Evolutionary conservation across 2,113 vertebrate genomes (phyloP).

Genomic region (Gopherus flavomarginatus): DNA sequence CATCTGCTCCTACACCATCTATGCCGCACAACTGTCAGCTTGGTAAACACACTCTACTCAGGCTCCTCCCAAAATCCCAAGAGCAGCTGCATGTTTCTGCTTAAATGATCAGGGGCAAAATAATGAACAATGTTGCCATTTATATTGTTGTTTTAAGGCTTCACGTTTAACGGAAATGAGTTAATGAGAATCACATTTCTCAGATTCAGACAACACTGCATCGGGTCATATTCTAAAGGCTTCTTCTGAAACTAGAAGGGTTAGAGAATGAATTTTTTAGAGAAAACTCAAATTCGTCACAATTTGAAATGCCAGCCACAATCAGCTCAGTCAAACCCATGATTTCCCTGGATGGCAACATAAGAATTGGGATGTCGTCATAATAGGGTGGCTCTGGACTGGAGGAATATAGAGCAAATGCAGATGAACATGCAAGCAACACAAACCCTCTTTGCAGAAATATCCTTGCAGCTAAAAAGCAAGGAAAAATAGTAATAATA

Average conservation of each 20-base stretch:
- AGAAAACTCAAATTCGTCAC: neutral
- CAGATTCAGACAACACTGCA: accelerated
- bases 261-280: neutral
- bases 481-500: neutral
- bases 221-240: accelerated
- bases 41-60: neutral
- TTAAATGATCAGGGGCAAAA: neutral
- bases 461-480: neutral
- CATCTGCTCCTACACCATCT: too few relatives aligned
- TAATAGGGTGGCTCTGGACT: neutral
- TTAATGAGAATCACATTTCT: accelerated
- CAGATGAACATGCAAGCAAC: neutral
- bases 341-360: accelerated
- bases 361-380: neutral
- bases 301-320: neutral
- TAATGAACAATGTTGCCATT: too few relatives aligned
- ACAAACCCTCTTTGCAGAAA: neutral
- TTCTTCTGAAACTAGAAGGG: accelerated
- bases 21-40: neutral
- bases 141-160: neutral
- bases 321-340: neutral
- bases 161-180: neutral
- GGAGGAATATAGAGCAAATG: neutral
- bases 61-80: neutral
- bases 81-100: neutral